phyloP scores from a whole-genome alignment of 2,797 vertebrate species.

The Chelmon rostratus region DNA sequence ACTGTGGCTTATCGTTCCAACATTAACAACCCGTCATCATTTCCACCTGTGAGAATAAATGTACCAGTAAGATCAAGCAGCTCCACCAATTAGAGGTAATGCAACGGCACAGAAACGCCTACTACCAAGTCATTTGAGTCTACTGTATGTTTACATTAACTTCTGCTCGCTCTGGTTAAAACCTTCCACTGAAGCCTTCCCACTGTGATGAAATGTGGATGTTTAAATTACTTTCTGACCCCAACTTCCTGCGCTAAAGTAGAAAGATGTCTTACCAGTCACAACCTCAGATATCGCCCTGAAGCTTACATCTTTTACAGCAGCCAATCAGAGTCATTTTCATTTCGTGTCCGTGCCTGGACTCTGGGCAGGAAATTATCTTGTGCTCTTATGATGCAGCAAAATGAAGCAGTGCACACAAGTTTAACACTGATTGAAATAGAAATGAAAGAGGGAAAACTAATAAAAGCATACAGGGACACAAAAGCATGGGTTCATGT shows the following conservation, averaged over 20 bases:
- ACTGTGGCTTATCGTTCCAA: not conserved
- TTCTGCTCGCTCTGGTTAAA: not conserved
- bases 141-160: conserved; percentile 24
- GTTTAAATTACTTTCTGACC: conserved; percentile 37
- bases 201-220: conserved; percentile 44
- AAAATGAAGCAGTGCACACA: conserved; percentile 56
- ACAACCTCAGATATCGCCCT: conserved; percentile 48
- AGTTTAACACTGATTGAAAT: conserved; percentile 55
- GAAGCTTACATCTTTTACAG: conserved; percentile 53
- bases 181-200: conserved; percentile 10
- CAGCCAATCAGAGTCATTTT: conserved; percentile 60
- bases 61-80: conserved; percentile 6
- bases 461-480: conserved; percentile 50
- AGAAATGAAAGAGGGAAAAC: conserved; percentile 49
- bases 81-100: conserved; percentile 22
- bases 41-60: conserved; percentile 15
- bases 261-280: conserved; percentile 50
- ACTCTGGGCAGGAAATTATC: conserved; percentile 66
- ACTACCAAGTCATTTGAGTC: conserved; percentile 1
- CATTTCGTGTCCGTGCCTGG: conserved; percentile 53
- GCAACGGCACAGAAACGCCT: conserved; percentile 12
- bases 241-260: conserved; percentile 31
- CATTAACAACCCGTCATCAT: not conserved
- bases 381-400: conserved; percentile 68
- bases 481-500: conserved; percentile 30